A percentile compares a stretch with the other conserved stretches of the same genome.
phyloP scores from a whole-genome alignment of 2,797 vertebrate genomes.

The Squalus acanthias region DNA sequence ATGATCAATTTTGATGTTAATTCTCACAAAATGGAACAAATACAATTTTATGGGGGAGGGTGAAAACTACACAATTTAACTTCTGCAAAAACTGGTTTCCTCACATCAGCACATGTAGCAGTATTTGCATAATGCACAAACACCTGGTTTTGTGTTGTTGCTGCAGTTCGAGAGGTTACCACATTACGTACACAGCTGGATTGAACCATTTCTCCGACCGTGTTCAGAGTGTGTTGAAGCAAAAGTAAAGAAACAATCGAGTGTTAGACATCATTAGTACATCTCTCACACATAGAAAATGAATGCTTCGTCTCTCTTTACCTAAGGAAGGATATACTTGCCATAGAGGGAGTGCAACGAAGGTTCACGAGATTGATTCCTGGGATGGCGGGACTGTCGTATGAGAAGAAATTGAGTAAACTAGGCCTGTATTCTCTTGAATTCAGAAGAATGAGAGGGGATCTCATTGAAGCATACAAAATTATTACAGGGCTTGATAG shows the following conservation, averaged over 20 bases:
- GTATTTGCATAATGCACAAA: background rate
- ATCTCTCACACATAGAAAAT: background rate
- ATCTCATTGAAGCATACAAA: too few species aligned
- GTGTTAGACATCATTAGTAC: background rate
- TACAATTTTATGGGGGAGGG: background rate
- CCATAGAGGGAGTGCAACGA: too few species aligned
- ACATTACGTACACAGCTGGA: background rate
- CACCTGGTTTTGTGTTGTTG: background rate
- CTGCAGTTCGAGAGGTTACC: background rate
- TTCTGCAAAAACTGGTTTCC: background rate
- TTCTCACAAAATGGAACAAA: background rate
- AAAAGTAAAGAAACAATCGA: background rate
- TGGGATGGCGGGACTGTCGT: too few species aligned
- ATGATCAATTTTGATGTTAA: background rate
- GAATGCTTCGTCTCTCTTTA: background rate
- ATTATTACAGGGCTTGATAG: too few species aligned
- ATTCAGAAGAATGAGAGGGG: too few species aligned
- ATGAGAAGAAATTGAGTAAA: too few species aligned
- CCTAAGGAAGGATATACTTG: too few species aligned
- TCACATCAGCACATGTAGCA: background rate
- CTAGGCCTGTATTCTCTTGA: too few species aligned
- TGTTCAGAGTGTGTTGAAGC: background rate
- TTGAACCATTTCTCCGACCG: background rate
- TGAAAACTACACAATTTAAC: background rate
- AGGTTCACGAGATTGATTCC: too few species aligned